These are phyloP conservation scores for Hypolimnas misippus DNA, from an alignment of 2,888 invertebrate species.

Conservation along the genomic window DNA sequence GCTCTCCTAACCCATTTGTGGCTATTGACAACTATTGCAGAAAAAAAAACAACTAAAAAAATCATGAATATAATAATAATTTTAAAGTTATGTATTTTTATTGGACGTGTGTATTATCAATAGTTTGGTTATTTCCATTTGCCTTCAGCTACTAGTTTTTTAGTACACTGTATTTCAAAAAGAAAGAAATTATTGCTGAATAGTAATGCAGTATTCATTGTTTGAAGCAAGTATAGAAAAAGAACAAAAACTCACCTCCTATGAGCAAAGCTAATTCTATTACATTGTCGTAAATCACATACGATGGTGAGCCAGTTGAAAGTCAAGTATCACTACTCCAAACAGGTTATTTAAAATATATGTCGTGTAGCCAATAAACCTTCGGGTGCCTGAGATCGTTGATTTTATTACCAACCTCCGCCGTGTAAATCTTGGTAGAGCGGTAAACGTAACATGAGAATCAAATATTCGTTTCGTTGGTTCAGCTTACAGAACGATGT, in stretches of 20 bases:
- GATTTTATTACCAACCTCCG: conserved; percentile 29
- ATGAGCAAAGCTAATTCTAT: neutral
- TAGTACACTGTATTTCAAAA: too few relatives aligned
- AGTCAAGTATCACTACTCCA: conserved; percentile 17
- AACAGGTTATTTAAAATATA: conserved; percentile 37
- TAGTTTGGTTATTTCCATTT: too few relatives aligned
- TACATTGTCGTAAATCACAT: conserved; percentile 9
- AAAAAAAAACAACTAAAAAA: too few relatives aligned
- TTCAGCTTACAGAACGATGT: neutral
- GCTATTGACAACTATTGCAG: too few relatives aligned
- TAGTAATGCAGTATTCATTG: too few relatives aligned
- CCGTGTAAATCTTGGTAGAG: conserved; percentile 30
- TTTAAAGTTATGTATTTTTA: too few relatives aligned
- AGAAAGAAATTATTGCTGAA: too few relatives aligned
- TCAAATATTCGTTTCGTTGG: neutral
- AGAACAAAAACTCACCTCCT: neutral
- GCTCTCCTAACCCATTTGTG: too few relatives aligned
- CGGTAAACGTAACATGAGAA: conserved; percentile 7
- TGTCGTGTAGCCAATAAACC: conserved; percentile 35
- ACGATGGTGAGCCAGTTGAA: conserved; percentile 12
- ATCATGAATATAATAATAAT: too few relatives aligned
- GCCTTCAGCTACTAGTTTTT: too few relatives aligned
- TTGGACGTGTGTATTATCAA: too few relatives aligned
- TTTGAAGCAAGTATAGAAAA: neutral
- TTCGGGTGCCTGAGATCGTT: conserved; percentile 24